Base-by-base conservation (phyloP, 2,113 vertebrate species). In the Misgurnus anguillicaudatus region DNA sequence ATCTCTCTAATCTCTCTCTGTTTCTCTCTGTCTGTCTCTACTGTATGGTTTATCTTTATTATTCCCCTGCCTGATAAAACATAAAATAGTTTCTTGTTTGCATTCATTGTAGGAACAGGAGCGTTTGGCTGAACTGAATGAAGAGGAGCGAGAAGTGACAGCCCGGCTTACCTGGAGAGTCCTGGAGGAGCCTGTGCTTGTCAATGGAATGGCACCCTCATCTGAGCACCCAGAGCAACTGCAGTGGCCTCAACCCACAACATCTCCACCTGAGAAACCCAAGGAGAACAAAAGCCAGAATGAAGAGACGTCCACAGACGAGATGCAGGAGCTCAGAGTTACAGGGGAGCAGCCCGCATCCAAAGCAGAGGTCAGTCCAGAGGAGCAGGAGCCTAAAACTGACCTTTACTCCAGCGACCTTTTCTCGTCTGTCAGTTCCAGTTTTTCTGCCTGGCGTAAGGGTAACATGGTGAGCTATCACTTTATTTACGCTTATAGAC, bases 111-210 rank as follows among this genome's bases (percentile, higher is more conserved):
- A 99, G 97, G 93, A 96, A 78, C 94, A 97, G 79, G 91, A 93
- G 86, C 96, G 95, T 86, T 87, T 98, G 62, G 89, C 92, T 58
- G 94, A 97, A 75, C 91, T 98, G 21, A 95, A 95, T 88, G 90
- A 94, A 39, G 76, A 95, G 82, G 96, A 97, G 85, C 91, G 92
- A 74, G 91, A 92, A 17, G 89, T 91, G 19, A 93, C 89, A 41
- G 94, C 94, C 3, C 92, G 94, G 78, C 89, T 93, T n/a, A 94
- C 87, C 84, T 97, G 97, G 96, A 92, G 92, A 83, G 91, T 88
- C 83, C 92, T 94, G 31, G 90, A 89, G 66, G 82, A 88, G 55
- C 93, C 96, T 9, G 91, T 96, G 80, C 90, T 98, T 83, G 92
- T 98, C 75, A 93, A 93, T 3, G 96, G 97, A 60, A 85, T 89